Evolutionary conservation across 2,113 vertebrate genomes (phyloP).

Genomic region (Hydropotes inermis): DNA sequence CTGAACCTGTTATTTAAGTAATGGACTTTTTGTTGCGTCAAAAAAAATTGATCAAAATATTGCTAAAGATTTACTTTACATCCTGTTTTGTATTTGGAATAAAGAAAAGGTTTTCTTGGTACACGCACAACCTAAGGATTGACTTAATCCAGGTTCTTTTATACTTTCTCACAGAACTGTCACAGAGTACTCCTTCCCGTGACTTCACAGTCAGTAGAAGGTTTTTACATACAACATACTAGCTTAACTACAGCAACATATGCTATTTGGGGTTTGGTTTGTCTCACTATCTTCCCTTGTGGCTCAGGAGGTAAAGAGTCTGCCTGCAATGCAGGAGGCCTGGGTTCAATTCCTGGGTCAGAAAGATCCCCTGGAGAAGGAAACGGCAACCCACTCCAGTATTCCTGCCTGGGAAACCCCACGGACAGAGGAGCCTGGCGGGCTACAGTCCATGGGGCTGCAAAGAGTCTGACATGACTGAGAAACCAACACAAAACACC

Average conservation of each 20-base stretch:
- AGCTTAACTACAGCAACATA: neutral
- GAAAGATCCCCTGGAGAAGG: neutral
- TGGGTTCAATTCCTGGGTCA: neutral
- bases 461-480: neutral
- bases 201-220: neutral
- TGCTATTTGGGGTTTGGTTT: neutral
- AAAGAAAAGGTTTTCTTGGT: neutral
- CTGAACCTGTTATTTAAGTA: neutral
- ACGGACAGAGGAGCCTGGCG: neutral
- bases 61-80: neutral
- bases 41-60: neutral
- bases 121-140: neutral
- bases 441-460: neutral
- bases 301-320: neutral
- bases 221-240: neutral
- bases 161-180: neutral
- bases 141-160: neutral
- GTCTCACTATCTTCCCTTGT: neutral
- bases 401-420: neutral
- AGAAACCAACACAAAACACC: neutral
- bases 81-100: neutral
- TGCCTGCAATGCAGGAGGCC: neutral
- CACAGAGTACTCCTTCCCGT: neutral
- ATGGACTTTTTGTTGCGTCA: neutral
- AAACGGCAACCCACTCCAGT: neutral